phyloP scores from a whole-genome alignment of 2,113 vertebrate species.

The Macrotus californicus region DNA sequence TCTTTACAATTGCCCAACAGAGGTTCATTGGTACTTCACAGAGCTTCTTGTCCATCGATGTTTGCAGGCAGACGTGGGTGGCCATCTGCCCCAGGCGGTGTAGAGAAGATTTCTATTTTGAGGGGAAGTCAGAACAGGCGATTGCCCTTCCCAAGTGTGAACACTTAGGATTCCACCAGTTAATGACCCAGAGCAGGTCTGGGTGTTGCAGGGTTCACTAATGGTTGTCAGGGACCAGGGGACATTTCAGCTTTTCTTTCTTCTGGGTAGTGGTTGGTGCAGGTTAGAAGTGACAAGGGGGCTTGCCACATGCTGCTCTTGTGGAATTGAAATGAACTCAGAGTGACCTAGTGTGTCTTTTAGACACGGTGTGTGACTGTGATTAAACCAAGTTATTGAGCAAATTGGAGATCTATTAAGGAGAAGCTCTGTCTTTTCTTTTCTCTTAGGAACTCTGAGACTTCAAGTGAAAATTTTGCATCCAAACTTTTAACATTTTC shows the following conservation, averaged over 20 bases:
- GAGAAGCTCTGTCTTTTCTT: not conserved
- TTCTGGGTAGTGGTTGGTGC: not conserved
- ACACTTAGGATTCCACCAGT: not conserved
- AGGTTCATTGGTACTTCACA: not conserved
- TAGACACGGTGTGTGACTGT: not conserved
- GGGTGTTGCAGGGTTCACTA: not conserved
- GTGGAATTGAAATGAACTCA: not conserved
- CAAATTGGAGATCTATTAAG: not conserved
- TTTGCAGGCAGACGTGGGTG: not conserved
- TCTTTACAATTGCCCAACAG: not conserved
- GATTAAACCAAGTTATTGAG: not conserved
- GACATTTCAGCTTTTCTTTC: not conserved
- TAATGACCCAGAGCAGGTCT: not conserved
- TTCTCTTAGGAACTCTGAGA: not conserved
- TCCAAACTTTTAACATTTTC: not conserved
- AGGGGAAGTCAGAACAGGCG: not conserved
- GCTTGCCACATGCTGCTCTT: not conserved
- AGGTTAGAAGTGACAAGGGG: not conserved
- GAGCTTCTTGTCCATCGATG: not conserved
- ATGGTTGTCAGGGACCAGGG: not conserved
- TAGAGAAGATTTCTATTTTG: not conserved
- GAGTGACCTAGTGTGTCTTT: not conserved
- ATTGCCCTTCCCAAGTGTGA: not conserved
- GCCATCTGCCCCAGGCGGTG: not conserved
- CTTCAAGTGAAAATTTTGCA: not conserved